Conservation (phyloP, 2,113 vertebrate species). For the Silurus glanis region DNA sequence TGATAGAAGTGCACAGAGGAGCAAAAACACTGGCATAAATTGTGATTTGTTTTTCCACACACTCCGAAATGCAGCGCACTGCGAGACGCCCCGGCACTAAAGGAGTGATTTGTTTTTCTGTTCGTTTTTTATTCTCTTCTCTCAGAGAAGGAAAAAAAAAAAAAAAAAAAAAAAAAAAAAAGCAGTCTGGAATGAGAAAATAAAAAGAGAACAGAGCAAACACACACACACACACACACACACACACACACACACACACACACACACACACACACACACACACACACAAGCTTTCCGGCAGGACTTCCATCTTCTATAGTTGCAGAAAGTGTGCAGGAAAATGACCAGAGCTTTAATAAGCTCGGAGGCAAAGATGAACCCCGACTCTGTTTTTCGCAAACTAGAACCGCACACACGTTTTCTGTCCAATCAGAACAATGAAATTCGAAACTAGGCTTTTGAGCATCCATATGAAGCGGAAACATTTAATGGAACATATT, state of each 20-base stretch:
- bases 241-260: no score
- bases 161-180: neutral
- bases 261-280: no score
- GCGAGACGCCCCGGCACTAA: neutral
- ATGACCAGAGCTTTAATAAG: conserved; percentile 2
- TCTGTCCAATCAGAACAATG: neutral
- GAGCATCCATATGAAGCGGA: neutral
- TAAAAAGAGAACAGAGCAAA: neutral
- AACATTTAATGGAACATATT: no score
- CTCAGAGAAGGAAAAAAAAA: neutral
- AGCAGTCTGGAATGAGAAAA: neutral
- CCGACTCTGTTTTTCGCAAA: conserved; percentile 9
- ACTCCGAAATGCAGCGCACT: neutral
- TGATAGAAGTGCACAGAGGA: conserved; percentile 16
- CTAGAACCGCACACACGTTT: neutral
- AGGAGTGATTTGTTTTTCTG: conserved; percentile 45
- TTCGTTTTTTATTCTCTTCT: conserved; percentile 33
- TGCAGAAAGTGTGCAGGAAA: neutral
- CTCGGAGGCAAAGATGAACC: conserved; percentile 21
- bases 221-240: no score
- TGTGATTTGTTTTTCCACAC: conserved; percentile 34
- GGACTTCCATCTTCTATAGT: neutral
- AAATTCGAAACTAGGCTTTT: neutral
- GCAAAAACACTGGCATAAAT: conserved; percentile 33
- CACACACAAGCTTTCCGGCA: neutral